Evolutionary conservation across 2,797 vertebrate species (phyloP).

Genomic region (Acanthiza pusilla): DNA sequence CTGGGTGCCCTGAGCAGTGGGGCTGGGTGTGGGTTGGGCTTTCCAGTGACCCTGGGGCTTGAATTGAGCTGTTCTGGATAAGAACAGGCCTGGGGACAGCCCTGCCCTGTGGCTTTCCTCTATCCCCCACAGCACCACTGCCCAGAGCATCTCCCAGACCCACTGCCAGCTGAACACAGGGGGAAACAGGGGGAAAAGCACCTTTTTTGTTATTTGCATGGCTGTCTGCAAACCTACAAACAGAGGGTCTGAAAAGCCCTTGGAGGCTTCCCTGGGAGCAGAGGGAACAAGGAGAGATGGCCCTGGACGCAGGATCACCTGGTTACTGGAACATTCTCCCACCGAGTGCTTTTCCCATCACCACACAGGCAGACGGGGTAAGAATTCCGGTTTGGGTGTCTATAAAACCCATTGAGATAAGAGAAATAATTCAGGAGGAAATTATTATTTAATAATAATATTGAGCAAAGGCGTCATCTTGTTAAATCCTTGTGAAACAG

Average conservation of each 20-base stretch:
- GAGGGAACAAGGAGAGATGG: background rate
- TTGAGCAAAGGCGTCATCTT: background rate
- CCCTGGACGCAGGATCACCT: fast-evolving
- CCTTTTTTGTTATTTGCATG: background rate
- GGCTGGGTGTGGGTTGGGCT: fast-evolving
- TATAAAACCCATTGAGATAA: background rate
- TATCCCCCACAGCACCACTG: background rate
- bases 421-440: background rate
- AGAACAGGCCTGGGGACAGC: background rate
- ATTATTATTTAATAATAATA: background rate
- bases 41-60: background rate
- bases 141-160: background rate
- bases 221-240: background rate
- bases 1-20: background rate
- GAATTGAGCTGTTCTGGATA: background rate
- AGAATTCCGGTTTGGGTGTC: background rate
- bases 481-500: background rate
- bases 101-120: background rate
- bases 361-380: fast-evolving
- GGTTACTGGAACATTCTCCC: background rate
- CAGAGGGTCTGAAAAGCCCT: background rate
- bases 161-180: background rate
- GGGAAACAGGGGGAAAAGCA: fast-evolving
- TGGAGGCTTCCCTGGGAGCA: background rate
- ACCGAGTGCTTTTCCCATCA: background rate